These are phyloP conservation scores for Perognathus longimembris DNA, from an alignment of 2,113 vertebrate genomes.

Conservation along the genomic window DNA sequence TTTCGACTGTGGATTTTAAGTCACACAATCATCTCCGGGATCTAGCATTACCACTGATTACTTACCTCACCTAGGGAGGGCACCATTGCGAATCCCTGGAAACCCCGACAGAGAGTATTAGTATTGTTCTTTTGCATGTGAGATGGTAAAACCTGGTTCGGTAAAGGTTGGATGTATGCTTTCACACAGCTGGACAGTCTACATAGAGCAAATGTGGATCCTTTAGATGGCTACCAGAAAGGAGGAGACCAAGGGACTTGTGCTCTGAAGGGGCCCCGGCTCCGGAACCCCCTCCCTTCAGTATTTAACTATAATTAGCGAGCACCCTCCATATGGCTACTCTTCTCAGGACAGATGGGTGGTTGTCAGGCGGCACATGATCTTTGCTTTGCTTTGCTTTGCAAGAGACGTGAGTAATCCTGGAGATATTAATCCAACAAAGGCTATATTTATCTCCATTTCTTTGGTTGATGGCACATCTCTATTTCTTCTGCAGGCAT, in stretches of 20 bases:
- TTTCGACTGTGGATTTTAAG: too few relatives aligned
- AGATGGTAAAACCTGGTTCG: background rate
- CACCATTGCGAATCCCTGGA: background rate
- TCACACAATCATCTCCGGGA: background rate
- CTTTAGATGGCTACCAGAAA: slow-evolving; percentile 60
- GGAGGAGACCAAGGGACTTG: slow-evolving; percentile 46
- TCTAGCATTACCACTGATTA: background rate
- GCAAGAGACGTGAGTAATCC: slow-evolving; percentile 89
- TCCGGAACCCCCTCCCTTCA: slow-evolving; percentile 75
- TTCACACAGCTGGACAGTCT: background rate
- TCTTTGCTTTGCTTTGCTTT: slow-evolving; percentile 88
- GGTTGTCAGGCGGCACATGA: slow-evolving; percentile 87
- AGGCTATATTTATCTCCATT: slow-evolving; percentile 87
- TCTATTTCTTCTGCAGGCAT: slow-evolving; percentile 64
- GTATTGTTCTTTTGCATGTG: background rate
- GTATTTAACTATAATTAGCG: slow-evolving; percentile 87
- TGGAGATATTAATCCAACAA: slow-evolving; percentile 87
- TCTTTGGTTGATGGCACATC: slow-evolving; percentile 65
- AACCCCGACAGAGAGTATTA: background rate
- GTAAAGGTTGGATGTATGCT: background rate
- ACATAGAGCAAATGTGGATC: background rate
- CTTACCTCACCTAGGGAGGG: background rate
- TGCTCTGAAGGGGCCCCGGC: slow-evolving; percentile 63
- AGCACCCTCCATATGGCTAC: slow-evolving; percentile 86
- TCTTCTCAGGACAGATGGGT: slow-evolving; percentile 88